phyloP scores from a whole-genome alignment of 2,888 invertebrate species.

The Caenorhabditis drosophilae region DNA sequence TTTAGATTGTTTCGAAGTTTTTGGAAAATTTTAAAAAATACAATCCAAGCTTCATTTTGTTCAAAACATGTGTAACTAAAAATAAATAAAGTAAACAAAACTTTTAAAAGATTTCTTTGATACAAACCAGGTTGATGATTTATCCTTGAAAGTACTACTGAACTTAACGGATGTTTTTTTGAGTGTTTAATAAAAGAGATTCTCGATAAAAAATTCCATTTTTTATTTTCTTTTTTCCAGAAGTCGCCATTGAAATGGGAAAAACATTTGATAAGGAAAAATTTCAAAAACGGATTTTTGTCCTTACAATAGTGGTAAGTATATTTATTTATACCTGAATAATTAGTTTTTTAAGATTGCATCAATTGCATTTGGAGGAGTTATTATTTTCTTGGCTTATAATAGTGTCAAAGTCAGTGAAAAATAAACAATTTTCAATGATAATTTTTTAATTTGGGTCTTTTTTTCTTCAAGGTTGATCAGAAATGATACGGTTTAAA shows the following conservation, averaged over 20 bases:
- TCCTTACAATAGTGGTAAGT: conserved; percentile 18
- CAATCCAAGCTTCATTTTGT: too few species aligned
- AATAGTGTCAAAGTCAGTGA: conserved; percentile 33
- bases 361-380: conserved; percentile 21
- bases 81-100: too few species aligned
- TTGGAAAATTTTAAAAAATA: too few species aligned
- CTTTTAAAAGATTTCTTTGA: too few species aligned
- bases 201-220: too few species aligned
- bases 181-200: too few species aligned
- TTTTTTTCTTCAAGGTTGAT: conserved; percentile 5
- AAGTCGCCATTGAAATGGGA: conserved; percentile 8
- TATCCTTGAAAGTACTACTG: too few species aligned
- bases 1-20: too few species aligned
- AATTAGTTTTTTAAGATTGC: conserved; percentile 19
- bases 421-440: conserved; percentile 9
- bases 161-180: too few species aligned
- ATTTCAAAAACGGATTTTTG: conserved; percentile 13
- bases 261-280: conserved; percentile 9
- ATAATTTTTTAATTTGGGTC: background rate
- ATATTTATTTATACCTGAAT: background rate
- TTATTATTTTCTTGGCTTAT: conserved; percentile 37
- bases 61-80: too few species aligned
- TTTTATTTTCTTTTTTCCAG: background rate
- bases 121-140: too few species aligned
- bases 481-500: too few species aligned